Evolutionary conservation across 2,797 vertebrate species (phyloP).

Genomic region (Iguana delicatissima): DNA sequence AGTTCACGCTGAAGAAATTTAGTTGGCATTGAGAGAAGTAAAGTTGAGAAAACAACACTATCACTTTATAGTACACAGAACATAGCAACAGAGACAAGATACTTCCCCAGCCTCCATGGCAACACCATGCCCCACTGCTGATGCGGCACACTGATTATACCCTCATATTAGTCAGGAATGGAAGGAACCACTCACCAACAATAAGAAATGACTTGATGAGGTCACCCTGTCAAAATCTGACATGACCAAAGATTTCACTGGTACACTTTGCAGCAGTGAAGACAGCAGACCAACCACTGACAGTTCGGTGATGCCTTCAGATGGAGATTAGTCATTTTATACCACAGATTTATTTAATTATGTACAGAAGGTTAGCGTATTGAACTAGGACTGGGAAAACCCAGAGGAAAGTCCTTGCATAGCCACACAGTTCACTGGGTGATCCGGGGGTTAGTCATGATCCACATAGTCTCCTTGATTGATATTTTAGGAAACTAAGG

Average conservation of each 20-base stretch:
- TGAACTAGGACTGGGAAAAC: not conserved
- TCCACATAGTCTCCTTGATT: too few relatives aligned
- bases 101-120: not conserved
- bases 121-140: not conserved
- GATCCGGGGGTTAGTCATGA: not conserved
- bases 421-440: not conserved
- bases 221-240: not conserved
- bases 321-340: not conserved
- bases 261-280: not conserved
- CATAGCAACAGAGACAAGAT: not conserved
- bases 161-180: not conserved
- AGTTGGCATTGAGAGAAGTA: not conserved
- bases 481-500: not conserved
- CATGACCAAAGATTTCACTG: not conserved
- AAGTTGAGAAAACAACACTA: not conserved
- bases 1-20: not conserved
- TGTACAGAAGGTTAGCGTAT: not conserved
- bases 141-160: not conserved
- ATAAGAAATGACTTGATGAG: not conserved
- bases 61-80: not conserved
- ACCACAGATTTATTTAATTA: not conserved
- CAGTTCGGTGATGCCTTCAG: not conserved
- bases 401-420: not conserved
- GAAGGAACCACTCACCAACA: not conserved
- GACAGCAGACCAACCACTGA: not conserved